Base-by-base conservation (phyloP, 2,888 invertebrate species). In the Mythimna ferrago region DNA sequence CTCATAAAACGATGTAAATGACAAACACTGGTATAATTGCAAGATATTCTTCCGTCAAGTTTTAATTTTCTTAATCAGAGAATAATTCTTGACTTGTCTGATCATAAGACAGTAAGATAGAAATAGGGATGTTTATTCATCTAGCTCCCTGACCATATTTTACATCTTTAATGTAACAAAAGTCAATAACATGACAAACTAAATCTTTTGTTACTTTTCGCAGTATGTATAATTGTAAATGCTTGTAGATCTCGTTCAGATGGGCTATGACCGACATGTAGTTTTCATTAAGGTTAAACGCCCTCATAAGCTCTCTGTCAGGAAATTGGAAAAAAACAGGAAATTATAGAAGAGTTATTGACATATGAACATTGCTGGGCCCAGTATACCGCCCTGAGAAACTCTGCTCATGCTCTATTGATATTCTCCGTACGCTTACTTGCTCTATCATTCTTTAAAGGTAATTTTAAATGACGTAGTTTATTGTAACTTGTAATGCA, bases 1-100 rank as follows among this genome's bases (percentile, higher is more conserved):
- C 26, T 63, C 51, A 54, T 60, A 48, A 48, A 16, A 66, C 21
- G 54, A 58, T 69, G 56, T 80, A 57, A 60, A 68, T 80, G 57
- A 51, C 62, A 66, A 35, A 32, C 16, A 41, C 61, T 32, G 19
- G 26, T 26, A 21, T 51, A 62, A 7, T 51, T 16, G 48, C 11
- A 38, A 63, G 7, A 38, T n/a, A 53, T 70, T 56, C 48, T 48
- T 60, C 21, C 19, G 6, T 38, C 7, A 32, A 61, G 14, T 57
- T 11, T 11, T 51, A 0, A 41, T 56, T 71, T 41, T 64, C 38
- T 7, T 44, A 16, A 26, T n/a, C 21, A 32, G 14, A 5, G 6
- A 5, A 41, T 10, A 56, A 26, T 56, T 16, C 1, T 26, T 66
- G 5, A 21, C 14, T 44, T 35, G 5, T 14, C 16, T 5, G 48